Conservation (phyloP, 2,797 vertebrate species). For the Enteromius treurensis region DNA sequence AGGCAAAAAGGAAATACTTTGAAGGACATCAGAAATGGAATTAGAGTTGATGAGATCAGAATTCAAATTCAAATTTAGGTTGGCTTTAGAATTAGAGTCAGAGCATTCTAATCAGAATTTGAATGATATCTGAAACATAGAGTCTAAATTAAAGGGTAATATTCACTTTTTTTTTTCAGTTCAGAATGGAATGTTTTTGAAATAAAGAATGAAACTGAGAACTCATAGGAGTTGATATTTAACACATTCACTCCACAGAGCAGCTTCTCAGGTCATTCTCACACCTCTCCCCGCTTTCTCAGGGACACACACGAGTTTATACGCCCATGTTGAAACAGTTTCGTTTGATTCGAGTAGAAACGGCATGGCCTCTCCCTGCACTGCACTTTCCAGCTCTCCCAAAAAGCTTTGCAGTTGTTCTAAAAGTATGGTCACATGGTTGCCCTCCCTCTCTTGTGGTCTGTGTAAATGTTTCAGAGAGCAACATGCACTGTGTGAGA, state of each 20-base stretch:
- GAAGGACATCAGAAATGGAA: neutral
- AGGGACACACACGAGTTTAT: neutral
- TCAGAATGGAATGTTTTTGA: neutral
- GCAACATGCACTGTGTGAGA: neutral
- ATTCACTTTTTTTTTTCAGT: neutral
- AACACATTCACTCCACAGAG: neutral
- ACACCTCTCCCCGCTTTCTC: neutral
- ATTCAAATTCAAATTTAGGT: neutral
- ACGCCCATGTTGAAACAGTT: neutral
- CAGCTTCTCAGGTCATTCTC: neutral
- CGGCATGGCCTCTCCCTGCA: neutral
- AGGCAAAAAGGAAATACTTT: neutral
- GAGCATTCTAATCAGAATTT: neutral
- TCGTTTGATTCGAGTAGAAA: neutral
- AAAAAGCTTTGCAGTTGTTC: neutral
- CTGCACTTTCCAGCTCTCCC: neutral
- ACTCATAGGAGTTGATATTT: neutral
- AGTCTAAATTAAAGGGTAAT: neutral
- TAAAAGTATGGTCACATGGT: constrained; percentile 5
- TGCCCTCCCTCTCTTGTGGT: neutral
- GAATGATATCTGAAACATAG: too few relatives aligned
- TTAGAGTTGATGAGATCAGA: neutral
- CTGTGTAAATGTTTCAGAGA: neutral
- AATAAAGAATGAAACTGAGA: neutral
- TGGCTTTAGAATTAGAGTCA: neutral